A percentile compares a stretch with the other conserved stretches of the same genome.
phyloP scores from a whole-genome alignment of 2,888 invertebrate genomes.

The Platypus cylindrus region DNA sequence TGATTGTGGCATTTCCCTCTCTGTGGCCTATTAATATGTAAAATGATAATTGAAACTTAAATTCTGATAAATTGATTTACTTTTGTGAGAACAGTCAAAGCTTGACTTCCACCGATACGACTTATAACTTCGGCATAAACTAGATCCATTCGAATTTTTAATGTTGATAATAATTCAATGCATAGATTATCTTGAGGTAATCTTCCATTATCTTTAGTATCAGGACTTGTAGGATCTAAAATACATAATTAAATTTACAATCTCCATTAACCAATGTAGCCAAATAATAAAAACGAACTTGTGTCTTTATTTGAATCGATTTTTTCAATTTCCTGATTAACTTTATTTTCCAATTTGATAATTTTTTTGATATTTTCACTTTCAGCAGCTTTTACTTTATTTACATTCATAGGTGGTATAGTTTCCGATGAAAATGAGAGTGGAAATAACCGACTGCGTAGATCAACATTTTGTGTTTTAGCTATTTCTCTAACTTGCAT shows the following conservation, averaged over 20 bases:
- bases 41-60: too few relatives aligned
- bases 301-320: slow-evolving; percentile 23
- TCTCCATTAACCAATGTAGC: not conserved
- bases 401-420: slow-evolving; percentile 20
- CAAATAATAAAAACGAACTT: not conserved
- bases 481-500: slow-evolving; percentile 65
- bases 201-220: slow-evolving; percentile 23
- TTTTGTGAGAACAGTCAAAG: slow-evolving; percentile 36
- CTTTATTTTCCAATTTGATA: slow-evolving; percentile 31
- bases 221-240: slow-evolving; percentile 17
- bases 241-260: not conserved
- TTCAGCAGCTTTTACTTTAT: slow-evolving; percentile 30
- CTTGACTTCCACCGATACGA: slow-evolving; percentile 39
- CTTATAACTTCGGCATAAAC: slow-evolving; percentile 68
- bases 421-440: too few relatives aligned
- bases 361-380: slow-evolving; percentile 33
- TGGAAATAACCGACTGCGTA: slow-evolving; percentile 34
- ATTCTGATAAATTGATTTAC: slow-evolving; percentile 5
- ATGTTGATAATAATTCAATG: slow-evolving; percentile 62
- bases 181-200: slow-evolving; percentile 41
- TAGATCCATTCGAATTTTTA: slow-evolving; percentile 65
- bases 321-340: slow-evolving; percentile 30
- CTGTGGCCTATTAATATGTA: slow-evolving; percentile 20
- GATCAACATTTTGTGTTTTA: slow-evolving; percentile 60
- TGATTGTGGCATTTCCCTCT: slow-evolving; percentile 19